These are phyloP conservation scores for Hipparchia semele DNA, from an alignment of 2,888 invertebrate genomes.

Conservation along the genomic window DNA sequence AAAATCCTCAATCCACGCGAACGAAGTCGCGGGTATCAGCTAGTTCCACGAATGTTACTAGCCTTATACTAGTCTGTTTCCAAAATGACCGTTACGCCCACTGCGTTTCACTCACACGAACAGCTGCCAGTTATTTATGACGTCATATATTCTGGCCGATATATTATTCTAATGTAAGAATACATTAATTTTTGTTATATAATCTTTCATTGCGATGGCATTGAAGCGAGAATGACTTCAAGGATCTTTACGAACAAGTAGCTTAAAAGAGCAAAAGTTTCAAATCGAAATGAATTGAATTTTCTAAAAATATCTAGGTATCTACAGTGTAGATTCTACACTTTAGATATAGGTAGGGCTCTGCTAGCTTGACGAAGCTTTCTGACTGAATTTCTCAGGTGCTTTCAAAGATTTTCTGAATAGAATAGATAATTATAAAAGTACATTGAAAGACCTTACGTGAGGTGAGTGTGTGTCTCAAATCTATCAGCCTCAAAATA, in stretches of 20 bases:
- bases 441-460: too few species aligned
- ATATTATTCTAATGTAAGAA: conserved; percentile 5
- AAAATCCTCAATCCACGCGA: too few species aligned
- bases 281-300: not conserved
- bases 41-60: not conserved
- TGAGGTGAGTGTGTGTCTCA: too few species aligned
- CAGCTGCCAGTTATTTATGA: conserved; percentile 1
- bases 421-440: too few species aligned
- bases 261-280: not conserved
- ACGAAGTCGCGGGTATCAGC: too few species aligned
- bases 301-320: too few species aligned
- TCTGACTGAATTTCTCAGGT: too few species aligned
- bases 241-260: not conserved
- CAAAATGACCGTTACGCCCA: conserved; percentile 7
- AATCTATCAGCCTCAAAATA: too few species aligned
- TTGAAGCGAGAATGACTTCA: not conserved
- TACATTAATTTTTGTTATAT: not conserved
- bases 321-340: too few species aligned
- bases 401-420: too few species aligned
- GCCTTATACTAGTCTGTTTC: not conserved
- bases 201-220: not conserved
- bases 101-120: not conserved
- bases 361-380: too few species aligned
- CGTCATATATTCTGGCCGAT: not conserved
- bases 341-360: too few species aligned